Percentiles rank a stretch among this genome's conserved stretches.
phyloP scores from a whole-genome alignment of 2,113 vertebrate genomes.

The Lophius piscatorius region DNA sequence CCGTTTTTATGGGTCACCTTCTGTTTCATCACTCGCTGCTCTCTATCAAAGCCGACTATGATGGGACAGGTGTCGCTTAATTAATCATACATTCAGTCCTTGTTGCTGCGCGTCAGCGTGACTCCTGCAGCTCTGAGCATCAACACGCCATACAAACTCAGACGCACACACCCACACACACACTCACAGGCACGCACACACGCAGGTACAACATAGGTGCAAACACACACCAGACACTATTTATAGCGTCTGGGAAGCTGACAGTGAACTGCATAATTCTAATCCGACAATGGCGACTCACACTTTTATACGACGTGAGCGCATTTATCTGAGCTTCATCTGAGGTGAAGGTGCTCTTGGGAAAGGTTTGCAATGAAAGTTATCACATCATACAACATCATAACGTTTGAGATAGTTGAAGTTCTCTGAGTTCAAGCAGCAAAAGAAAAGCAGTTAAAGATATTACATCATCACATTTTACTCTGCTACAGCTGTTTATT shows the following conservation, averaged over 20 bases:
- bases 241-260: not conserved
- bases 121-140: constrained; percentile 37
- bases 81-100: constrained; percentile 69
- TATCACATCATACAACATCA: too few relatives aligned
- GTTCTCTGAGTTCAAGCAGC: too few relatives aligned
- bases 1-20: constrained; percentile 70
- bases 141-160: constrained; percentile 28
- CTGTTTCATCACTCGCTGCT: constrained; percentile 64
- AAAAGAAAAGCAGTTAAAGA: too few relatives aligned
- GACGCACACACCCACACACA: not conserved
- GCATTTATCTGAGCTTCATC: not conserved
- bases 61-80: constrained; percentile 57
- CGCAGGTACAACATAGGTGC: not conserved
- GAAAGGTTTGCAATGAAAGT: not conserved
- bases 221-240: not conserved
- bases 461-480: too few relatives aligned
- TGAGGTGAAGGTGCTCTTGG: not conserved
- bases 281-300: not conserved
- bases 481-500: too few relatives aligned
- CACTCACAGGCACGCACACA: not conserved
- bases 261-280: not conserved
- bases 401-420: too few relatives aligned
- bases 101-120: constrained; percentile 39
- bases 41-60: constrained; percentile 57
- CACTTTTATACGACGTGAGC: not conserved